Base-by-base conservation (phyloP, 1,140 invertebrate genomes). In the Drosophila truncata region DNA sequence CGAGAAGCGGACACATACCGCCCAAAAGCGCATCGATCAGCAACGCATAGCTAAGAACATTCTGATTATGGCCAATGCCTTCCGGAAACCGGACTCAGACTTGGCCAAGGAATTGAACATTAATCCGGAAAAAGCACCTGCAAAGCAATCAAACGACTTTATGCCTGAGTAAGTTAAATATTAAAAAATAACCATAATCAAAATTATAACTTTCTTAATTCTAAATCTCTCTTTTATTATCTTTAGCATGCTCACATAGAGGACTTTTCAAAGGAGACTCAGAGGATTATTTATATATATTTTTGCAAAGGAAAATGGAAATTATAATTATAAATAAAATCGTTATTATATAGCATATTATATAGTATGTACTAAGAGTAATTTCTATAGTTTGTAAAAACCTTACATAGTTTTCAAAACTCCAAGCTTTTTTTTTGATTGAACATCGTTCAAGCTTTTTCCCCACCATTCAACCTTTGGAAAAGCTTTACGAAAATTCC, bases 31-130 rank as follows among this genome's bases (percentile, higher is more conserved):
- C 14, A 92, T 92, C 7, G 91, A 92, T 44, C 82, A 92, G 25
- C 42, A 92, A 8, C 82, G 91, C 6, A 92, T 92, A 44, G 91
- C 91, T n/a, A 81, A 55, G 13, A 92, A 92, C 33, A 92, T 92
- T 55, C 25, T 92, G 8, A 11, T 83, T 16, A 92, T 92, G 91
- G 91, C 91, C 8, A 92, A 92, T 72, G 78, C 88, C 0, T 90
- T 92, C 25, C 63, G 74, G 7, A 81, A 70, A 37, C 78, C 85
- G 3, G 54, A 85, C 31, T 57, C 33, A 1, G 74, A 79, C 11
- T 16, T 71, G 18, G 59, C 63, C 5, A 52, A 60, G 33, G 29
- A 70, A 11, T 31, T 20, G 11, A 64, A 52, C 16, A 50, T 59
- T 11, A 44, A 59, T 10, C 14, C 44, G 29, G 47, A 70, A 41